These are phyloP conservation scores for Tetanocera ferruginea DNA, from an alignment of 2,888 invertebrate species.

Conservation along the genomic window DNA sequence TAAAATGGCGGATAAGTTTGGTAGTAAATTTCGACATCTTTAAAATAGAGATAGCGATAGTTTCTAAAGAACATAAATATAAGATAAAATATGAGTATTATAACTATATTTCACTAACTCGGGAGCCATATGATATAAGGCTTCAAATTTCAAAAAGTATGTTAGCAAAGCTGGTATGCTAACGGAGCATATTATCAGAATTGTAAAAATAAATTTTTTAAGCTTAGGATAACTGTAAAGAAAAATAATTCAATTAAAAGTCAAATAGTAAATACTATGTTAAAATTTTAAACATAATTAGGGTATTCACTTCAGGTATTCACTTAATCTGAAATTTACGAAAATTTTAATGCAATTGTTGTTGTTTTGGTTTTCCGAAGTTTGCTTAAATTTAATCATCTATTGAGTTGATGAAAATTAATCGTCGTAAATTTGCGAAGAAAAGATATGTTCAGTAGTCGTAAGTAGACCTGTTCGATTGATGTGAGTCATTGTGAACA, in stretches of 20 bases:
- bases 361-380: background rate
- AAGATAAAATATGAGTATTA: background rate
- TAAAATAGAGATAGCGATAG: constrained; percentile 63
- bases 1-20: constrained; percentile 62
- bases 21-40: constrained; percentile 57
- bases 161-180: constrained; percentile 54
- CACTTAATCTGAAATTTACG: too few relatives aligned
- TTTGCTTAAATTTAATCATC: background rate
- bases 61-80: constrained; percentile 48
- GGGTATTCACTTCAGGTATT: constrained; percentile 28
- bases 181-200: constrained; percentile 45
- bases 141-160: constrained; percentile 57
- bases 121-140: constrained; percentile 59
- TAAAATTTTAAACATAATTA: background rate
- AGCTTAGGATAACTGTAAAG: constrained; percentile 53
- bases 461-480: too few relatives aligned
- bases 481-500: too few relatives aligned
- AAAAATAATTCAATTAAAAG: background rate
- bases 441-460: too few relatives aligned
- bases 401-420: too few relatives aligned
- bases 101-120: constrained; percentile 57
- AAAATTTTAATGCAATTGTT: background rate
- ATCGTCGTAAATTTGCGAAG: too few relatives aligned
- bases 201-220: constrained; percentile 44
- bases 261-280: background rate